Evolutionary conservation across 2,113 vertebrate species (phyloP), one percentile per base, ranked within the genome.

Genomic region (Neolamprologus tretocephalus): DNA sequence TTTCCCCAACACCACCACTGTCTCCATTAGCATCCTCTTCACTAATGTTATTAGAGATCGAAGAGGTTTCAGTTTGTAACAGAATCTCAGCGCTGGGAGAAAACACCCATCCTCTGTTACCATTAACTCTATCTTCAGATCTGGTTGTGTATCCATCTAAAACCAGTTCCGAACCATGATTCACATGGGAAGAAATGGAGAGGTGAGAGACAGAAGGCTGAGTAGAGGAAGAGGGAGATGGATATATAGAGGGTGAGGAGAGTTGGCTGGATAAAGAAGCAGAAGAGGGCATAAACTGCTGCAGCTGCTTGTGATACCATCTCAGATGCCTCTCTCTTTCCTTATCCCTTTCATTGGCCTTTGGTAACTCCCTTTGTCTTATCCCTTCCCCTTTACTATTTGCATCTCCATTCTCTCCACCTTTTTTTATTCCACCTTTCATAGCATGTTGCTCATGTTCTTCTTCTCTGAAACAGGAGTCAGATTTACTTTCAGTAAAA

Each of bases 281-380:
- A 47, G 88, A 75, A 19, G 96, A 96, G 42, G 97, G 96, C 3
- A 83, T 82, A 75, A 92, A 91, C 89, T 94, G 92, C 91, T 99
- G 98, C 83, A 99, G 97, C 85, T 98, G 97, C 92, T 97, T 96
- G 87, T 99, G 98, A 91, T 98, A 98, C 83, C 93, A 93, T 66
- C 94, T 96, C 84, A 99, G 91, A 89, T 98, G 98, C 6, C 95
- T 96, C 86, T 97, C 96, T 37, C 96, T 96, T 63, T 98, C 97
- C 33, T 94, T 96, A 85, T 97, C 54, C 57, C 45, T 45, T 0
- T 85, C 86, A 26, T 82, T 61, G 42, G 6, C 45, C 4, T 61
- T 83, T n/a, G 82, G 28, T 87, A 93, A 23, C 89, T 82, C 8
- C 68, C 49, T 49, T 90, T 82, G 94, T 86, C 88, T 58, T 80